Percentiles rank a stretch among this genome's conserved stretches.
Conservation (phyloP, 2,888 invertebrate genomes). For the Eretmocerus hayati region DNA sequence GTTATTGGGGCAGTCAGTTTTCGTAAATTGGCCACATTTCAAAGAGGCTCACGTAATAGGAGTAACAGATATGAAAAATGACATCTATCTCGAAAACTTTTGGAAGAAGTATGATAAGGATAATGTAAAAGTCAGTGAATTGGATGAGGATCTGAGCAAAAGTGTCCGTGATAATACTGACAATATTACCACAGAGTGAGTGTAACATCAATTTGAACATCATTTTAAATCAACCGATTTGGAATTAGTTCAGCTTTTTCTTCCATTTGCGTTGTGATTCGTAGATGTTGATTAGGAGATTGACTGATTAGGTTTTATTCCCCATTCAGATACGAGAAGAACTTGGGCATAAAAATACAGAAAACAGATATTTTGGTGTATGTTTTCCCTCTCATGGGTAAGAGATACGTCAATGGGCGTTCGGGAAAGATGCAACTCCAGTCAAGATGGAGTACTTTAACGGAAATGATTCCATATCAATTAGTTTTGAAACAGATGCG, state of each 20-base stretch:
- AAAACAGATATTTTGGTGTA: slow-evolving; percentile 62
- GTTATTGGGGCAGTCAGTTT: slow-evolving; percentile 66
- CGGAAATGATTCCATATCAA: slow-evolving; percentile 65
- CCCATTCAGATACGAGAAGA: slow-evolving; percentile 56
- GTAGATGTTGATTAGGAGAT: too few relatives aligned
- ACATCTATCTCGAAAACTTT: slow-evolving; percentile 15
- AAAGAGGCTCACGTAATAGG: slow-evolving; percentile 67
- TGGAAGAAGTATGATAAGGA: slow-evolving; percentile 20
- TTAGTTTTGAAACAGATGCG: slow-evolving; percentile 54
- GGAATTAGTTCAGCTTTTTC: too few relatives aligned
- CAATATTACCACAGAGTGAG: too few relatives aligned
- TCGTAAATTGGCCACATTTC: slow-evolving; percentile 90
- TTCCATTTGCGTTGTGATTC: too few relatives aligned
- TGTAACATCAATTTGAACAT: too few relatives aligned
- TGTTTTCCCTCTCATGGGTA: slow-evolving; percentile 66
- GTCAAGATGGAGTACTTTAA: slow-evolving; percentile 62
- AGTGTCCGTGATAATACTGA: too few relatives aligned
- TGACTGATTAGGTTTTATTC: too few relatives aligned
- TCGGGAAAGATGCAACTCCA: slow-evolving; percentile 60
- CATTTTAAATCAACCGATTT: too few relatives aligned
- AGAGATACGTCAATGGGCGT: slow-evolving; percentile 53
- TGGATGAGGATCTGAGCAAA: too few relatives aligned
- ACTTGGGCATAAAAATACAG: slow-evolving; percentile 74
- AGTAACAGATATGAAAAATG: slow-evolving; percentile 53
- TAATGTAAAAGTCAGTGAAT: slow-evolving; percentile 3